Evolutionary conservation across 1,140 invertebrate genomes (phyloP), one percentile per base, ranked within the genome.

Genomic region (Frieseomelitta varia): DNA sequence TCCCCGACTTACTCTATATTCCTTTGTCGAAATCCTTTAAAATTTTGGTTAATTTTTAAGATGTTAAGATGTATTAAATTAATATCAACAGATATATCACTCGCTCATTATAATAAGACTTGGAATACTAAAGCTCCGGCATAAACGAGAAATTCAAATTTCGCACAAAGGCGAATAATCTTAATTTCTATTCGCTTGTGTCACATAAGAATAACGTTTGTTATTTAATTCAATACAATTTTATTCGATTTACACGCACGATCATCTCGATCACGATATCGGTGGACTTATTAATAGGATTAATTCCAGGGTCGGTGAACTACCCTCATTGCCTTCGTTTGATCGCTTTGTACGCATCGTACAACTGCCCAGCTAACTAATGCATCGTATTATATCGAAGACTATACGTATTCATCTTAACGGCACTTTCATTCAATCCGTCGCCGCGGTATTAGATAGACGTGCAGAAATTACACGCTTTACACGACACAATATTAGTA

Each of bases 361-460:
- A 79, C 83, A 86, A 85, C 83, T 90, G 86, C 88, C 88, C 86
- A 47, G 76, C 79, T 88, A 90, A 90, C 88, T 89, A 90, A 90
- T 90, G 84, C 86, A 81, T 67, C 56, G 79, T 90, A 90, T 90
- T 90, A 90, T 89, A 81, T 51, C 79, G 65, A 81, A 85, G 83
- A 88, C 88, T 88, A 86, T 86, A 85, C 78, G 88, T 90, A 86
- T 90, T 69, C 88, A 81, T 90, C 84, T 90, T 90, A 90, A 90
- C 88, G 88, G 88, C 86, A 89, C 89, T 90, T 90, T 90, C 89
- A 88, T 90, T 90, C 85, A 85, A 90, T 88, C 77, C 86, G 77
- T 85, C 81, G 86, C 69, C 71, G 76, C 77, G 55, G 78, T 84
- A 90, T 86, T 89, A 90, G 85, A 88, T 80, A 74, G 55, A 89